Evolutionary conservation across 2,797 vertebrate genomes (phyloP), one percentile per base, ranked within the genome.

Genomic region (Decapterus maruadsi): DNA sequence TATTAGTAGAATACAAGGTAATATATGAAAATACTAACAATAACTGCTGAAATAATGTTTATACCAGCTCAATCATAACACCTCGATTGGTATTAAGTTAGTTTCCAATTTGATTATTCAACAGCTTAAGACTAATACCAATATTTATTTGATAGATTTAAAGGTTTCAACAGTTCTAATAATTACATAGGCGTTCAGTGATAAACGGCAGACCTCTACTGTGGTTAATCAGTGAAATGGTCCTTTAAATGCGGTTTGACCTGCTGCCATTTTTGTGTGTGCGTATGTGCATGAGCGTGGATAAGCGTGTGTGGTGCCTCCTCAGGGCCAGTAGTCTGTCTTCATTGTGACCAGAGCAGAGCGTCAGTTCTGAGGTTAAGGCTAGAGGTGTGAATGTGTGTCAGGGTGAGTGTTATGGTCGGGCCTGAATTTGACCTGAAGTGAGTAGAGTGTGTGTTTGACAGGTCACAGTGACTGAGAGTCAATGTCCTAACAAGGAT

Each of bases 201-300:
- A 16, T 43, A 19, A 53, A 64, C 19, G 69, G 31, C 36, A 22
- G 43, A 20, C 2, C 1, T 43, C 13, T 14, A 8, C 8, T 46
- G n/a, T 59, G 19, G 29, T n/a, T 42, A 22, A 63, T 46, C 17
- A 54, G 42, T 8, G 22, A 6, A 62, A 38, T 42, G 20, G 4
- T 42, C 17, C 38, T 50, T 56, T 63, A 60, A 68, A 78, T 53
- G 38, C 31, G 29, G 6, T 46, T 56, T 66, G 29, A 65, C 16
- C 17, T 36, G 19, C 4, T 17, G 51, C 42, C 13, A 43, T 13
- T 36, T 36, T 36, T 14, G 20, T 16, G 14, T 17, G 62, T 51
- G 10, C 45, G 29, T 48, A 22, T 36, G 40, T 53, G 20, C 17
- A 26, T 46, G 46, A 36, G 34, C 7, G 7, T 36, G 34, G 6